These are phyloP conservation scores for Nothocercus nigrocapillus DNA, from an alignment of 2,113 vertebrate genomes.

Conservation along the genomic window DNA sequence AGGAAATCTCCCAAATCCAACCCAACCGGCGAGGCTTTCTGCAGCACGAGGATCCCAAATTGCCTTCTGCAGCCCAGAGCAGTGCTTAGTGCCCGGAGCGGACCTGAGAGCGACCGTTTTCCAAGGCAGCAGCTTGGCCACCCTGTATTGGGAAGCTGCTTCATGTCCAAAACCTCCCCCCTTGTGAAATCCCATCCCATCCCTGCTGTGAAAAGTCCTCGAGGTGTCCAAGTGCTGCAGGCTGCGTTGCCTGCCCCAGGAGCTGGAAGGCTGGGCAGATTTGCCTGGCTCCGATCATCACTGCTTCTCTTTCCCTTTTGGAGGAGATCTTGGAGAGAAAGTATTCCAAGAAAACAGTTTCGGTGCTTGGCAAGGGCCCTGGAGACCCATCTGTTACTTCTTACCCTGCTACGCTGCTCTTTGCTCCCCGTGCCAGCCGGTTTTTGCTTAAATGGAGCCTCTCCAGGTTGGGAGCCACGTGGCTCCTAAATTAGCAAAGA, in stretches of 20 bases:
- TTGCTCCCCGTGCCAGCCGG: slow-evolving; percentile 53
- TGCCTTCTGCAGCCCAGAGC: not conserved
- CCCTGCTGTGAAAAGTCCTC: not conserved
- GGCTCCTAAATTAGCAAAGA: slow-evolving; percentile 40
- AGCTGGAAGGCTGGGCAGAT: not conserved
- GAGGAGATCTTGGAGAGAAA: slow-evolving; percentile 29
- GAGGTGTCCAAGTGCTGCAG: not conserved
- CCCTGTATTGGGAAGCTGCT: not conserved
- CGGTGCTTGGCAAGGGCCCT: slow-evolving; percentile 48
- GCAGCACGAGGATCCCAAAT: not conserved
- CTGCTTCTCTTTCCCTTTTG: not conserved
- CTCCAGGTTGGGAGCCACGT: slow-evolving; percentile 38
- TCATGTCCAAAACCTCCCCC: not conserved
- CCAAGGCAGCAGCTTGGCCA: not conserved
- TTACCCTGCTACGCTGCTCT: slow-evolving; percentile 34
- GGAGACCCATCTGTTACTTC: slow-evolving; percentile 65
- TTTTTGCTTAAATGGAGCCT: slow-evolving; percentile 38
- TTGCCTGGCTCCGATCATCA: not conserved
- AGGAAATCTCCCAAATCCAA: not conserved
- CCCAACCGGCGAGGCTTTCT: not conserved
- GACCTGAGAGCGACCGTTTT: not conserved
- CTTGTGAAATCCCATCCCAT: not conserved
- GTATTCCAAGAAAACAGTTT: not conserved
- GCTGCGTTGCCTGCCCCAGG: accelerated
- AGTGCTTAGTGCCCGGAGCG: too few species aligned